phyloP scores from a whole-genome alignment of 92 coral and sea anemone genomes.

The Phymanthus crucifer region DNA sequence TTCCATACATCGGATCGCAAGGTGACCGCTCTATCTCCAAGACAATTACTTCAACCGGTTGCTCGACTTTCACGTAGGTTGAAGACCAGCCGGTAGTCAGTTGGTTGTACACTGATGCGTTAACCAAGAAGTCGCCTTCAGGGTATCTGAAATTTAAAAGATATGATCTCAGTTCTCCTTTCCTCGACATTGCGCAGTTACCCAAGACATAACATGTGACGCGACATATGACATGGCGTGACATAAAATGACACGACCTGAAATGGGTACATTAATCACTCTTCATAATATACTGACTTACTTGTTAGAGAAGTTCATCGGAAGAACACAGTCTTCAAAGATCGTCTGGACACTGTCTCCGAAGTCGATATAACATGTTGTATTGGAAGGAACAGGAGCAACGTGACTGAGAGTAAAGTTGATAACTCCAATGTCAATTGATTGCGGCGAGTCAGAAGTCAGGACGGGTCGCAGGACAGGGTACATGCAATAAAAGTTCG shows the following conservation, averaged over 20 bases:
- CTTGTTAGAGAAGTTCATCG: conserved; percentile 26
- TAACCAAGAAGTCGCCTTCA: conserved; percentile 23
- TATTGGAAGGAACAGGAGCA: conserved; percentile 23
- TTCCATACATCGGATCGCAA: conserved; percentile 38
- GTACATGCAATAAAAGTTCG: conserved; percentile 22
- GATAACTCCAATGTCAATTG: conserved; percentile 32
- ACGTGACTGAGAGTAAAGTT: conserved; percentile 16
- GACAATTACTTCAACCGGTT: conserved; percentile 16
- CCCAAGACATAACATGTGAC: not conserved
- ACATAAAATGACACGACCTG: no score
- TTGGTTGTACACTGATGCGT: conserved; percentile 8
- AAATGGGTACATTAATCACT: not conserved
- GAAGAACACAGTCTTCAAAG: conserved; percentile 20
- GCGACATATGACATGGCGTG: no score
- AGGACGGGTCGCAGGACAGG: conserved; percentile 27
- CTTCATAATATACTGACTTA: conserved; percentile 8
- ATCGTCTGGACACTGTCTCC: conserved; percentile 29
- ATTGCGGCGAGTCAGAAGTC: conserved; percentile 17
- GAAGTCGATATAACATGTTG: conserved; percentile 23
- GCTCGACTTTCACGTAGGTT: not conserved
- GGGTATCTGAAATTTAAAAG: conserved; percentile 17
- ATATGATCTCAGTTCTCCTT: not conserved
- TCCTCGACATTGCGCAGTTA: not conserved
- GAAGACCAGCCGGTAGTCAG: not conserved
- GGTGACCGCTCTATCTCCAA: conserved; percentile 11